Conservation (phyloP, 2,113 vertebrate genomes). For the Albula glossodonta region DNA sequence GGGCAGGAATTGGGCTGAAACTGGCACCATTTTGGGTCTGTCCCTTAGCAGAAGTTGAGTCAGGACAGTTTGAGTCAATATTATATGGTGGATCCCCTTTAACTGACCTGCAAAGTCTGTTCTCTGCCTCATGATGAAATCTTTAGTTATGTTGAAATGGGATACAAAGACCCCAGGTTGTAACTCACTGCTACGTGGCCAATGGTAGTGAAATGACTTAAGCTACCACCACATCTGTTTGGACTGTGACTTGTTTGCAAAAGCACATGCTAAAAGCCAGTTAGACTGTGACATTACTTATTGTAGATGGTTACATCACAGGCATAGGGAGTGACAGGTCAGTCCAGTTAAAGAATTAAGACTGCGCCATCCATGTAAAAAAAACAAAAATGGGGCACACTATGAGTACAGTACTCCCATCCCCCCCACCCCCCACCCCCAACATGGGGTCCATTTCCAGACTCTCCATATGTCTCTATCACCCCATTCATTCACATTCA, state of each 20-base stretch:
- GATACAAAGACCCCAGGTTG: not conserved
- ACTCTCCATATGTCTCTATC: not conserved
- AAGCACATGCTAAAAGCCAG: not conserved
- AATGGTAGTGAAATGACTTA: not conserved
- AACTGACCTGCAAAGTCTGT: not conserved
- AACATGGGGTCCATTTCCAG: no score
- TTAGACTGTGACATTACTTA: not conserved
- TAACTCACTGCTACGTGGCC: not conserved
- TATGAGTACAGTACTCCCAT: no score
- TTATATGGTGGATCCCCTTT: not conserved
- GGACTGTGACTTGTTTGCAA: not conserved
- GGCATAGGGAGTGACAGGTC: not conserved
- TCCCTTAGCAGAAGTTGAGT: not conserved
- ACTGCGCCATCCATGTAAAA: no score
- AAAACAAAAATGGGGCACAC: no score
- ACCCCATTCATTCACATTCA: no score
- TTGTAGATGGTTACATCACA: not conserved
- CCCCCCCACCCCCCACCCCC: no score
- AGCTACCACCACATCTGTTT: not conserved
- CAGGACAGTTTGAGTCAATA: not conserved
- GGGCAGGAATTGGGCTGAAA: not conserved
- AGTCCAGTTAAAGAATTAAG: not conserved
- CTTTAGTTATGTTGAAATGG: not conserved
- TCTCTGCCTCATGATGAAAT: not conserved
- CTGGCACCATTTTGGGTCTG: not conserved